Evolutionary conservation across 1,140 invertebrate genomes (phyloP), one percentile per base, ranked within the genome.

Genomic region (Stegodyphus mimosarum): DNA sequence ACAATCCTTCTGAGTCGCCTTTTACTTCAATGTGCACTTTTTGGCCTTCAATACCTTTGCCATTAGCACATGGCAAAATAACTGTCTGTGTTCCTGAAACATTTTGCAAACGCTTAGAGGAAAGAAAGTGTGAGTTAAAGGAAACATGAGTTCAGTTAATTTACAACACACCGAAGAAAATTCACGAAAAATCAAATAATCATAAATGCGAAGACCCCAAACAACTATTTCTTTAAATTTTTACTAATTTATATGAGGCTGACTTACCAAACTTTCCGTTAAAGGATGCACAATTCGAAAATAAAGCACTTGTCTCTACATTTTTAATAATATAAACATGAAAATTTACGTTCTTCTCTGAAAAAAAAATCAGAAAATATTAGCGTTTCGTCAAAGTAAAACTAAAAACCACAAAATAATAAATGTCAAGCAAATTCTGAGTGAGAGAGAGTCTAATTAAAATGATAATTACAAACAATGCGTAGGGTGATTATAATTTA

Each of bases 341-440:
- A 52, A 87, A 87, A 53, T 87, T 76, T 18, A 87, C 66, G 48
- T 77, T 75, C 53, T 86, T 86, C 52, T 86, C 83, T 86, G 67
- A 74, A 86, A 86, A 77, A 70, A 49, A 67, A 7, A 67, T 67
- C 2, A 67, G 9, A 67, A 17, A 15, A 67, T 67, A n/a, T 67
- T 0, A 15, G 55, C 15, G 9, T 60, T 60, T 1, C 55, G 33
- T 33, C 33, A 33, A 33, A 33, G 1, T 33, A 33, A 33, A 33
- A 33, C 3, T 33, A 33, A 33, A 33, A 33, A 33, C 33, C 33
- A 33, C 33, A 33, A 33, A 33, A 33, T 33, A 33, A 33, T 33
- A 33, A 33, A 33, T 33, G 33, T 3, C 33, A 33, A 33, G 33
- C 33, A 33, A 33, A 33, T 33, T 33, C 33, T 33, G 33, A 33